Evolutionary conservation across 1,140 invertebrate species (phyloP), one percentile per base, ranked within the genome.

Genomic region (Dinoponera quadriceps): DNA sequence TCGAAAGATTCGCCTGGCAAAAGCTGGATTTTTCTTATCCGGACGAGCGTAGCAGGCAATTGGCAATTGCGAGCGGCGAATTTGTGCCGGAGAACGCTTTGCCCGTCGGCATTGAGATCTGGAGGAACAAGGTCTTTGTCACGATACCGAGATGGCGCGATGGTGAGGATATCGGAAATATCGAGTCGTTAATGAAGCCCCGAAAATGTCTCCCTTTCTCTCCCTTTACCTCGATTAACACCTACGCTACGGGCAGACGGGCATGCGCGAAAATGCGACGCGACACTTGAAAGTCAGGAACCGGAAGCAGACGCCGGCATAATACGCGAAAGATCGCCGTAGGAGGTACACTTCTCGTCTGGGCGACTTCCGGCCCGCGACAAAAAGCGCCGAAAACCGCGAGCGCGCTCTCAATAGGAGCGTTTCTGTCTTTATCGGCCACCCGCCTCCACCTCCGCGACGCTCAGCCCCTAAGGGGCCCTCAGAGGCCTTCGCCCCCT

Each of bases 81-180:
- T 96, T 95, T 54, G 95, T 97, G 2, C 96, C 96, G 0, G 95
- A 97, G 91, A 97, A 97, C 89, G 96, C 95, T 55, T 91, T 97
- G 3, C 97, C 97, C 1, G 97, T 97, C 3, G 97, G 97, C 16
- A 96, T 97, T 38, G 97, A 98, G 92, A 94, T 97, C 73, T 97
- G 96, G 96, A 94, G 94, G 49, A 96, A 97, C 86, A 97, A 97
- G 82, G 93, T 97, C 0, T 98, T 97, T 90, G 95, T 98, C 38
- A 96, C 95, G 27, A 96, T 98, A 1, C 97, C 97, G 0, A 95
- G 97, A 87, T 97, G 97, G 97, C 94, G 94, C 57, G 93, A 95
- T 89, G 96, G 95, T 96, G 87, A 93, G 38, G 38, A 94, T 69
- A 51, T 57, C 16, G 25, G 29, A 71, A 44, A 29, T 71, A 44